Evolutionary conservation across 2,888 invertebrate genomes (phyloP), one percentile per base, ranked within the genome.

Genomic region (Aphodius sticticus): DNA sequence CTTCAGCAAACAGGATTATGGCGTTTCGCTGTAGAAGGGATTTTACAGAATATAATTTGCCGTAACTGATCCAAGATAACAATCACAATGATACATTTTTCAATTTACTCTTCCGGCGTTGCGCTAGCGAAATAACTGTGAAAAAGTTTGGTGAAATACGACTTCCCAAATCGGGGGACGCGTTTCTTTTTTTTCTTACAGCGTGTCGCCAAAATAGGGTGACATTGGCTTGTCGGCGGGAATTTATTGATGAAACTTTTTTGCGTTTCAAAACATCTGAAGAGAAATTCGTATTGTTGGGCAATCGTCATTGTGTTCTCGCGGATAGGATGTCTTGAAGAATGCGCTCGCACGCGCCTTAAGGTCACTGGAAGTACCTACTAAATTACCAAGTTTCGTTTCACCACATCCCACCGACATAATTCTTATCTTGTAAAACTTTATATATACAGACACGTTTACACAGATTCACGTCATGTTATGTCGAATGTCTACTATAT

Each of bases 171-270:
- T 26, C 26, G 26, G 26, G 26, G 1, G 26, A 26, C 26, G 3
- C 26, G 26, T 26, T 26, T 26, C 26, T 26, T 26, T 26, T 26
- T 53, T 9, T 38, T 38, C 38, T 7, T 12, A 9, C 53, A 9
- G 53, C 12, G 53, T 1, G 12, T 53, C 53, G 7, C 53, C 9
- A 53, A 7, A 53, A 53, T 53, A 3, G 9, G 53, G 53, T 53
- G 53, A 53, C 53, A 53, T 53, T 53, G 53, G 53, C 3, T 12
- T 12, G 53, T 53, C 53, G 7, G 2, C 12, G 53, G 1, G 53
- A 53, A 53, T 53, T 53, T 53, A 53, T 53, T 53, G 53, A 53
- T 53, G 53, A 53, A 53, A 53, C 53, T 53, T 53, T 53, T 53
- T 53, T 5, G 53, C 53, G 53, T 53, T 12, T 53, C 53, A 12